Percentiles rank a stretch among this genome's conserved stretches.
Conservation (phyloP, 2,888 invertebrate genomes). For the Agrochola lota region DNA sequence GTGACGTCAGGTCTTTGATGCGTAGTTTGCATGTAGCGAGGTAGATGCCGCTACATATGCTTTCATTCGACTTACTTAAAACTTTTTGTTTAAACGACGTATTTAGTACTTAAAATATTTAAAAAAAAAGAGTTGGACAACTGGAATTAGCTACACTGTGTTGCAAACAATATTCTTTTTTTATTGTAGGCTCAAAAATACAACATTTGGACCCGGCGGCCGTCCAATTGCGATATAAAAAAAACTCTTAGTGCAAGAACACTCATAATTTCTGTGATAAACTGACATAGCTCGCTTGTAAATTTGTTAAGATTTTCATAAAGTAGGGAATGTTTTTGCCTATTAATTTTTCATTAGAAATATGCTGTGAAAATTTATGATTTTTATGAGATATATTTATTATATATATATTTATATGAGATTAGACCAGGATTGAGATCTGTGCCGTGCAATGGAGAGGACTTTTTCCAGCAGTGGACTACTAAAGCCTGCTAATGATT, state of each 20-base stretch:
- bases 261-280: constrained; percentile 21
- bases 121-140: neutral
- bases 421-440: neutral
- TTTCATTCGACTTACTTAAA: neutral
- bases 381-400: neutral
- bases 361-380: neutral
- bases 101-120: neutral
- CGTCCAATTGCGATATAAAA: constrained; percentile 33
- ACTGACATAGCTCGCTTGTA: neutral
- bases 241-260: constrained; percentile 12
- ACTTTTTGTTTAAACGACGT: neutral
- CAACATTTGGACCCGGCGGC: constrained; percentile 4
- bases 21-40: too few species aligned
- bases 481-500: too few species aligned
- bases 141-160: constrained; percentile 30
- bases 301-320: constrained; percentile 19
- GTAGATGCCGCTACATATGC: too few species aligned
- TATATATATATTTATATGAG: too few species aligned
- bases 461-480: neutral
- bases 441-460: neutral
- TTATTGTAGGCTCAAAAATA: constrained; percentile 38
- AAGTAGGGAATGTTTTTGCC: neutral
- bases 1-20: too few species aligned
- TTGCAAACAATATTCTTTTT: neutral
- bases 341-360: neutral